phyloP scores from a whole-genome alignment of 2,888 invertebrate genomes.

The Tortrix viridana region DNA sequence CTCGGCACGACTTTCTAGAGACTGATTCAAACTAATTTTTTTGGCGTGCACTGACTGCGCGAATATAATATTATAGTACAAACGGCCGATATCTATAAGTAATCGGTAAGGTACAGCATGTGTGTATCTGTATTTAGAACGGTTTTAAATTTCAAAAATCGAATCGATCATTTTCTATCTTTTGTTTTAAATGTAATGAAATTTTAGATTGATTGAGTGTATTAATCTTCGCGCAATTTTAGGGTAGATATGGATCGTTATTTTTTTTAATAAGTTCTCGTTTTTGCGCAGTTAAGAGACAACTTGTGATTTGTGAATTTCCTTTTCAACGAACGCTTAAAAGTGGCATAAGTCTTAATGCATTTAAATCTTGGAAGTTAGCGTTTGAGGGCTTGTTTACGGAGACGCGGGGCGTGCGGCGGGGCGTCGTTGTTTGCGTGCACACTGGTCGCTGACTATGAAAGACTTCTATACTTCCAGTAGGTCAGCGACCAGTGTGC shows the following conservation, averaged over 20 bases:
- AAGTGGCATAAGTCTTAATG: slow-evolving; percentile 16
- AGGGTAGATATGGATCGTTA: background rate
- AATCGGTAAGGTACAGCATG: too few species aligned
- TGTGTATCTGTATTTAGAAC: background rate
- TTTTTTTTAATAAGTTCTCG: too few species aligned
- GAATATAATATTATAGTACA: slow-evolving; percentile 27
- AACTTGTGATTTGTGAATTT: slow-evolving; percentile 44
- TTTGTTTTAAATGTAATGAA: background rate
- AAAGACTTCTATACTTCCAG: too few species aligned
- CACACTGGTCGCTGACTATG: too few species aligned
- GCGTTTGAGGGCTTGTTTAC: too few species aligned
- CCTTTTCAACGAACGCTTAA: slow-evolving; percentile 41
- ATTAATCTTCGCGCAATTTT: background rate
- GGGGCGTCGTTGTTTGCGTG: too few species aligned
- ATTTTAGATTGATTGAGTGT: background rate
- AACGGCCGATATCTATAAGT: background rate
- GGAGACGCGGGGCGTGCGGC: too few species aligned
- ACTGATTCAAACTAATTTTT: slow-evolving; percentile 56
- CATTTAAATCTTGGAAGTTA: background rate
- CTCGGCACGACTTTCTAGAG: slow-evolving; percentile 57
- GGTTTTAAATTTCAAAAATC: background rate
- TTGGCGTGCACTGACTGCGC: slow-evolving; percentile 47
- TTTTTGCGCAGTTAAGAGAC: slow-evolving; percentile 37
- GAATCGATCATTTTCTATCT: background rate
- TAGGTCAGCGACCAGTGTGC: too few species aligned